These are phyloP conservation scores for Rostratula benghalensis DNA, from an alignment of 2,113 vertebrate species.

Conservation along the genomic window DNA sequence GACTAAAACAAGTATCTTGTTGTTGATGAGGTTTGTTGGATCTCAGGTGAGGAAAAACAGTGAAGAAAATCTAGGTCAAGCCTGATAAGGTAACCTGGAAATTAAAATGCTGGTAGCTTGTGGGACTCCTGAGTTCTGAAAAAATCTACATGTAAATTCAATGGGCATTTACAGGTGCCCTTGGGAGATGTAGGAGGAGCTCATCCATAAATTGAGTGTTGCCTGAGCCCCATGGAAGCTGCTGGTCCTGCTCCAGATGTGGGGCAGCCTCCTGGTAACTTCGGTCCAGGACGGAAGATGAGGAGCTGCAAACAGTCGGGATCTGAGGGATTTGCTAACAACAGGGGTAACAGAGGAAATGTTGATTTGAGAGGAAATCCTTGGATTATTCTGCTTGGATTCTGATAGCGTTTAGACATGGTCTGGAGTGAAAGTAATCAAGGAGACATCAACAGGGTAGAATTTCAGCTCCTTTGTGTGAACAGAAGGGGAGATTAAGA, in stretches of 20 bases:
- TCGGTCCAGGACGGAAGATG: rapidly evolving
- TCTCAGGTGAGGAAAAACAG: neutral
- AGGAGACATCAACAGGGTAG: neutral
- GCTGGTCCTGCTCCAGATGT: rapidly evolving
- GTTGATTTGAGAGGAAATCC: conserved; percentile 40
- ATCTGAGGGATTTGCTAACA: neutral
- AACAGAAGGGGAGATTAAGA: neutral
- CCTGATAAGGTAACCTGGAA: neutral
- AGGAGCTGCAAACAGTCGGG: neutral
- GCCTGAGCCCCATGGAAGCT: neutral
- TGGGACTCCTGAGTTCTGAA: neutral
- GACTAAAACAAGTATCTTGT: neutral
- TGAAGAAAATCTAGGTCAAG: neutral
- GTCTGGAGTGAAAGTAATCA: conserved; percentile 34
- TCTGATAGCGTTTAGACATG: neutral
- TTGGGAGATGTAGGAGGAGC: neutral
- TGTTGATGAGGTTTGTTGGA: neutral
- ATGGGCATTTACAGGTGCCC: neutral
- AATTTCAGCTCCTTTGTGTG: neutral
- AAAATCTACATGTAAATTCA: rapidly evolving
- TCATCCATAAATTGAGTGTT: neutral
- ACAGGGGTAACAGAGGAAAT: conserved; percentile 12
- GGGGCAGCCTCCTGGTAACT: neutral
- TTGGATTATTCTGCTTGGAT: conserved; percentile 41
- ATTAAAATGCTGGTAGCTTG: neutral